Evolutionary conservation across 1,140 invertebrate species (phyloP).

Genomic region (Littorina saxatilis): DNA sequence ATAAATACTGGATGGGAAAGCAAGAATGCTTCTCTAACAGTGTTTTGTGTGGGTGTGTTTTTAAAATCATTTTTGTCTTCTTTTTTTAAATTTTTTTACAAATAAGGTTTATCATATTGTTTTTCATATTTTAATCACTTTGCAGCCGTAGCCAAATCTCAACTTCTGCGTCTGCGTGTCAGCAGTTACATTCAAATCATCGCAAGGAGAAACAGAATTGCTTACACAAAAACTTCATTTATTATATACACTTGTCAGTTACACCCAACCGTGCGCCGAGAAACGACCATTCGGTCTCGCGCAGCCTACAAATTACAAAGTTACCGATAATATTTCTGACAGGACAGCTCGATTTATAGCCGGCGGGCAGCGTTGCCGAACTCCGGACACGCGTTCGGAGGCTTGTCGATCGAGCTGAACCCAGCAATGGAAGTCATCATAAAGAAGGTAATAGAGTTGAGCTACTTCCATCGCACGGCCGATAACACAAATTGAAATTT

Average conservation of each 20-base stretch:
- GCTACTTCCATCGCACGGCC: background rate
- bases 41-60: too few species aligned
- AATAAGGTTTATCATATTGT: too few species aligned
- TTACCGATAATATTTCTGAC: conserved; percentile 6
- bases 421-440: background rate
- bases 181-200: too few species aligned
- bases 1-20: too few species aligned
- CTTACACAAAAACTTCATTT: background rate
- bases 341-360: conserved; percentile 20
- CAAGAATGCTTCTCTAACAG: too few species aligned
- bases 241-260: background rate
- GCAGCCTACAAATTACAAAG: background rate
- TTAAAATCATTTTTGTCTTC: too few species aligned
- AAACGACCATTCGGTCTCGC: background rate
- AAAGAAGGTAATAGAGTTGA: background rate
- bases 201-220: background rate
- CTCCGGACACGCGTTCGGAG: background rate
- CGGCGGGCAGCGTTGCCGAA: background rate
- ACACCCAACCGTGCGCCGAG: background rate
- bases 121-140: too few species aligned
- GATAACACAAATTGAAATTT: conserved; percentile 33
- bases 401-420: background rate
- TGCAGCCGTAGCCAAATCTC: too few species aligned
- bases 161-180: too few species aligned
- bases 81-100: too few species aligned